Evolutionary conservation across 2,888 invertebrate species (phyloP).

Genomic region (Leucoma salicis): DNA sequence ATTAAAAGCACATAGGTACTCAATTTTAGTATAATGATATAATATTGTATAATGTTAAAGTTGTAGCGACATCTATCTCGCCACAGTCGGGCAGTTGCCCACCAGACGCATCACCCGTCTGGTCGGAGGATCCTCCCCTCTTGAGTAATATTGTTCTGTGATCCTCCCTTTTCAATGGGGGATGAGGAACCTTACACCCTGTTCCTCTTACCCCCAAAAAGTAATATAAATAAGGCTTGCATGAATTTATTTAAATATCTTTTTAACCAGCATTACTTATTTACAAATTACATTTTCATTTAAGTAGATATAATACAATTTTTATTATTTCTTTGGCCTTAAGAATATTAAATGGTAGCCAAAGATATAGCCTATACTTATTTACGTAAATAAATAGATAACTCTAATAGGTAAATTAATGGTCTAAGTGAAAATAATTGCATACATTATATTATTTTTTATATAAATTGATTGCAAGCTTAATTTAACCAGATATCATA

Average conservation of each 20-base stretch:
- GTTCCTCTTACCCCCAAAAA: background rate
- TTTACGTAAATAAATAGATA: constrained; percentile 2
- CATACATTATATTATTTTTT: constrained; percentile 21
- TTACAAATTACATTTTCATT: constrained; percentile 19
- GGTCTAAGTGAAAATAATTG: constrained; percentile 17
- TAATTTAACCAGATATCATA: constrained; percentile 91
- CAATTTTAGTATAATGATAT: too few species aligned
- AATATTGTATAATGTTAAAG: too few species aligned
- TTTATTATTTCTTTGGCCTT: constrained; percentile 17
- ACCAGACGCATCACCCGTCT: too few species aligned
- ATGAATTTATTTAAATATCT: constrained; percentile 13
- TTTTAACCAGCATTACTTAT: constrained; percentile 27
- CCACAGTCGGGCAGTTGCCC: too few species aligned
- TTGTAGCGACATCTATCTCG: too few species aligned
- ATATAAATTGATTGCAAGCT: constrained; percentile 19
- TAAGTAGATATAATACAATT: constrained; percentile 11
- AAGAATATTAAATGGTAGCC: constrained; percentile 14
- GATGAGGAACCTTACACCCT: too few species aligned
- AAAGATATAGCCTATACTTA: constrained; percentile 10
- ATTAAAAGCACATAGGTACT: too few species aligned
- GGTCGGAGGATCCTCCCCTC: too few species aligned
- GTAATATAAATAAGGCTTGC: constrained; percentile 5
- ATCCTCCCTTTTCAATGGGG: too few species aligned
- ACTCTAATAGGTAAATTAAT: background rate
- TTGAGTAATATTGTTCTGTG: too few species aligned